Conservation (phyloP, 2,113 vertebrate genomes). For the Periophthalmus modestus region DNA sequence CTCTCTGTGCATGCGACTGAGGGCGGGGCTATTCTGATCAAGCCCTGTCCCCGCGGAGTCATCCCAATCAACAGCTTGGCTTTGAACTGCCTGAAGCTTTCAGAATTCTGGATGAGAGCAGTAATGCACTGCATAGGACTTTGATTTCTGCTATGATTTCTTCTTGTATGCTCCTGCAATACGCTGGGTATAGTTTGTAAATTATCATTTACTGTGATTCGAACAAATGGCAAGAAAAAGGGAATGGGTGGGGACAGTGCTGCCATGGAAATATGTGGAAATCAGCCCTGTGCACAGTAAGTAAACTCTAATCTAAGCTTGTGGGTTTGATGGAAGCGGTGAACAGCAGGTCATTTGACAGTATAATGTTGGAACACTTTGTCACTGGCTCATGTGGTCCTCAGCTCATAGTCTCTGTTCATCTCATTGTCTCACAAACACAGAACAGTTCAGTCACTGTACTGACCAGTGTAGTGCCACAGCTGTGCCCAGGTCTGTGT, state of each 20-base stretch:
- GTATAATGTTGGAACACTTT: constrained; percentile 80
- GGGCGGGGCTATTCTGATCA: constrained; percentile 79
- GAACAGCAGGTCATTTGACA: constrained; percentile 63
- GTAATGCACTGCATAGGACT: constrained; percentile 1
- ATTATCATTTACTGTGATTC: background rate
- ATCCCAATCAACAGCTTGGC: constrained; percentile 51
- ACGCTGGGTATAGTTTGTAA: background rate
- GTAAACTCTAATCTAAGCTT: constrained; percentile 43
- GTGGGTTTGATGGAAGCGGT: constrained; percentile 39
- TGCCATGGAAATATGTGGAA: constrained; percentile 41
- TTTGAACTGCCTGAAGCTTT: constrained; percentile 36
- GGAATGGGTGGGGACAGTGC: constrained; percentile 15
- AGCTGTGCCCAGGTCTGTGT: constrained; percentile 75
- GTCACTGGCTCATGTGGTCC: constrained; percentile 81
- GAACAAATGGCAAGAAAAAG: background rate
- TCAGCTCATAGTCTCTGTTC: constrained; percentile 54
- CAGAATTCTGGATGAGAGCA: constrained; percentile 7
- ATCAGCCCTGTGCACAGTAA: constrained; percentile 46
- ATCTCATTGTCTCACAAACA: constrained; percentile 52
- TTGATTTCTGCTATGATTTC: constrained; percentile 14
- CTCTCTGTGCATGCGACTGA: constrained; percentile 77
- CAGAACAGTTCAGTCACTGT: constrained; percentile 34
- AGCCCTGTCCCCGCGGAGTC: constrained; percentile 55
- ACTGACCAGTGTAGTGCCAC: constrained; percentile 55
- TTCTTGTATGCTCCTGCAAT: constrained; percentile 11